phyloP scores from a whole-genome alignment of 2,797 vertebrate species.

The Sebastes glaucus region DNA sequence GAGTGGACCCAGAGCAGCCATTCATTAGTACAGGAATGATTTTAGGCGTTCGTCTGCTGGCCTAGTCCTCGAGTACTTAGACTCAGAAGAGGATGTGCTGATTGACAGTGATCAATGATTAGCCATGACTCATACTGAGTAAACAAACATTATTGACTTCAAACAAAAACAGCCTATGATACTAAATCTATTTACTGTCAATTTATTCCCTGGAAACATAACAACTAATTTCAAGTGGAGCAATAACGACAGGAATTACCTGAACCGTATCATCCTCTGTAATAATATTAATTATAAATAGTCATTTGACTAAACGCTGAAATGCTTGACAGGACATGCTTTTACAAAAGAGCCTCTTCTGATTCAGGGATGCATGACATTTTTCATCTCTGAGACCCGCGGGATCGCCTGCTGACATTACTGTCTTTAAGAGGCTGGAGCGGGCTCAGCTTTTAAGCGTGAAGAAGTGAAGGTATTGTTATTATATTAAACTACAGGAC shows the following conservation, averaged over 20 bases:
- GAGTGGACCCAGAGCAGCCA: background rate
- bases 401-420: background rate
- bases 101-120: conserved; percentile 12
- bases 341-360: background rate
- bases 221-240: conserved; percentile 13
- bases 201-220: conserved; percentile 3
- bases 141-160: conserved; percentile 4
- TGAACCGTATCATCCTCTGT: background rate
- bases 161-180: background rate
- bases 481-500: no score
- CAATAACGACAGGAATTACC: background rate
- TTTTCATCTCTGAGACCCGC: background rate
- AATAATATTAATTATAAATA: background rate
- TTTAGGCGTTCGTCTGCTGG: conserved; percentile 9
- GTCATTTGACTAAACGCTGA: background rate
- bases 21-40: conserved; percentile 9
- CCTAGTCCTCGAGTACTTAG: background rate
- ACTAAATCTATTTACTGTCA: background rate
- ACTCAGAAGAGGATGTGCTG: background rate
- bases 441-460: background rate
- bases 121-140: conserved; percentile 2
- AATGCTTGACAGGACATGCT: background rate
- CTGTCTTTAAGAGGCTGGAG: background rate
- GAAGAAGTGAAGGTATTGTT: fast-evolving
- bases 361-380: background rate